Conservation (phyloP, 2,113 vertebrate species). For the Ictalurus furcatus region DNA sequence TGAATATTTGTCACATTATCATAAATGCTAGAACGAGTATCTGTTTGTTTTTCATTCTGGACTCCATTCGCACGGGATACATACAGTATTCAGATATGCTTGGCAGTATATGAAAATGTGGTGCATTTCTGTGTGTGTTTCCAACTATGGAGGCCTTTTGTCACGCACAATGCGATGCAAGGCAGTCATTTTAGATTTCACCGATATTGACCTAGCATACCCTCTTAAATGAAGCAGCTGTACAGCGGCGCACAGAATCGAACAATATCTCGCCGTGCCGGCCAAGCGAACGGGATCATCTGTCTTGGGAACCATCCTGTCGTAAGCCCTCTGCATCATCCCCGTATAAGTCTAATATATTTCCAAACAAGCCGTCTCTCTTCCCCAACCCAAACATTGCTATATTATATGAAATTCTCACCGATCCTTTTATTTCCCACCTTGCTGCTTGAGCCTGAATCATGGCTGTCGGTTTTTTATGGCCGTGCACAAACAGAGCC, state of each 20-base stretch:
- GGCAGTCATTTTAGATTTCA: conserved; percentile 11
- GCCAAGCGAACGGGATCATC: conserved; percentile 31
- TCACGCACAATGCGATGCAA: neutral
- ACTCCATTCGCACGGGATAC: no score
- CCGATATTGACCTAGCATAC: no score
- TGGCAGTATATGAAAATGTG: neutral
- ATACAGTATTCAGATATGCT: neutral
- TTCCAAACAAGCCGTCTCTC: conserved; percentile 39
- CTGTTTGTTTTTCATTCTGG: neutral
- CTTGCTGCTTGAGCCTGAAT: conserved; percentile 62
- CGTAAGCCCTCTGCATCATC: conserved; percentile 15
- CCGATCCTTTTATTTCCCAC: conserved; percentile 57
- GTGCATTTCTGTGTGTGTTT: neutral
- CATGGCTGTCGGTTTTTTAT: conserved; percentile 52
- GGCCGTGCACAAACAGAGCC: conserved; percentile 60
- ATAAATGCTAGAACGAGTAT: neutral
- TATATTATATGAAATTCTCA: conserved; percentile 52
- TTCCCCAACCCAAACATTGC: conserved; percentile 43
- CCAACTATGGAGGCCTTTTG: neutral
- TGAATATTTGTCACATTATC: neutral
- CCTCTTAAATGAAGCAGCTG: conserved; percentile 17
- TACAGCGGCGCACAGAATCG: conserved; percentile 32
- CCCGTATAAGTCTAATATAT: conserved; percentile 42
- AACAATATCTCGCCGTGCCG: conserved; percentile 12
- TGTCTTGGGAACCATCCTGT: conserved; percentile 9